A percentile compares a stretch with the other conserved stretches of the same genome.
Conservation (phyloP, 2,888 invertebrate species). For the Tetragonula carbonaria region DNA sequence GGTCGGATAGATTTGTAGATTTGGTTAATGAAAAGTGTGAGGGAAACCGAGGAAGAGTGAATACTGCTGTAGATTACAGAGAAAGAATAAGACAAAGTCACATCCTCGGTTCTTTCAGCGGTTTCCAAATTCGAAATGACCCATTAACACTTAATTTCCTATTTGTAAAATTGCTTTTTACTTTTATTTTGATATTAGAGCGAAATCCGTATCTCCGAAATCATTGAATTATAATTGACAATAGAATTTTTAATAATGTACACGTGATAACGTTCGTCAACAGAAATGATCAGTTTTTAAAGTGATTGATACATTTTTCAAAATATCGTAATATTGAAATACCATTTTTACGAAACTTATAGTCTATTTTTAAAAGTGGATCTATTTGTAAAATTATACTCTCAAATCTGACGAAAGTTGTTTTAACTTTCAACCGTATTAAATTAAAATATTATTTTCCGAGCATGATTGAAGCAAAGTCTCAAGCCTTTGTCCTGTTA, state of each 20-base stretch:
- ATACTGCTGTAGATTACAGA: background rate
- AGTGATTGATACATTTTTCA: background rate
- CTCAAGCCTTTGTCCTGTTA: background rate
- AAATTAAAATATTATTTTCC: too few relatives aligned
- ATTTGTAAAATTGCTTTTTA: background rate
- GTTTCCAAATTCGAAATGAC: background rate
- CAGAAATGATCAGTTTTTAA: too few relatives aligned
- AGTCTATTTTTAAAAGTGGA: background rate
- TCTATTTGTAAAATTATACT: background rate
- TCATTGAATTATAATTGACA: too few relatives aligned
- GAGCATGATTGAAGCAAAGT: too few relatives aligned
- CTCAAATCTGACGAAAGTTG: background rate
- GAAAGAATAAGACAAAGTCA: background rate
- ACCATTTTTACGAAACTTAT: background rate
- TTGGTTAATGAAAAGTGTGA: slow-evolving; percentile 29
- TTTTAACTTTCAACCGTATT: background rate
- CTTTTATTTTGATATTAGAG: too few relatives aligned
- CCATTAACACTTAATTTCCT: background rate
- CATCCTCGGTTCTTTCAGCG: background rate
- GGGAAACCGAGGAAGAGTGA: background rate
- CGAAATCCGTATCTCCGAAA: too few relatives aligned
- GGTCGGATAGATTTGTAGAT: slow-evolving; percentile 37
- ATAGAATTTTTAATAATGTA: too few relatives aligned
- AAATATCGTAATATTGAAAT: background rate
- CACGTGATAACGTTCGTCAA: too few relatives aligned